Base-by-base conservation (phyloP, 37 sponge, comb jelly and placozoan genomes). In the Hormiphora californensis region DNA sequence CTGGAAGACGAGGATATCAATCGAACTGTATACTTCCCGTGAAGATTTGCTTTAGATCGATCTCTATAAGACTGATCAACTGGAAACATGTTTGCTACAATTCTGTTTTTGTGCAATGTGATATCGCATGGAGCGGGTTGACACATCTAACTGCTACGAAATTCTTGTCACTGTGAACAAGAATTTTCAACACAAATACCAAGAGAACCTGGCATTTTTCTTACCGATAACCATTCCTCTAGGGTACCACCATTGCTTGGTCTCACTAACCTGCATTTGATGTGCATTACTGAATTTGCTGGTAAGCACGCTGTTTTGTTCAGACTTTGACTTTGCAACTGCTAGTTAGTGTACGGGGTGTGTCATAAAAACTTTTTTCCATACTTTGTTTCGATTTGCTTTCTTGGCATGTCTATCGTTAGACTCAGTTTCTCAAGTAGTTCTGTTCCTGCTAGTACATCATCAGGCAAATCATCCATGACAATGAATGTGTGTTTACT, bases 381-480 rank as follows among this genome's bases (percentile, higher is more conserved):
- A n/a, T n/a, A n/a, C n/a, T n/a, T n/a, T n/a, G n/a, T n/a, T n/a
- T n/a, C n/a, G n/a, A n/a, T n/a, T n/a, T n/a, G n/a, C n/a, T n/a
- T n/a, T n/a, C n/a, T n/a, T n/a, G n/a, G n/a, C n/a, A n/a, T n/a
- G n/a, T n/a, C n/a, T n/a, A n/a, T n/a, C n/a, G n/a, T n/a, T 28
- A 73, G 40, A 4, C 23, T 9, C 12, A 32, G 23, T 40, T 73
- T 39, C 46, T 73, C 43, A 33, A 73, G 40, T n/a, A 73, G 46
- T n/a, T 73, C 81, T 46, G 43, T 73, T 8, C 81, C 81, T 46
- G 43, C 43, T 22, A 73, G 44, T n/a, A 73, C 17, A n/a, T 73
- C 81, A 28, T 9, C 19, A 33, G 40, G 46, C 21, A 73, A 12
- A 28, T 73, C 43, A 73, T 73, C 81, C 40, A 22, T 32, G 7